Conservation (phyloP, 2,888 invertebrate species). For the Smittia aterrima region DNA sequence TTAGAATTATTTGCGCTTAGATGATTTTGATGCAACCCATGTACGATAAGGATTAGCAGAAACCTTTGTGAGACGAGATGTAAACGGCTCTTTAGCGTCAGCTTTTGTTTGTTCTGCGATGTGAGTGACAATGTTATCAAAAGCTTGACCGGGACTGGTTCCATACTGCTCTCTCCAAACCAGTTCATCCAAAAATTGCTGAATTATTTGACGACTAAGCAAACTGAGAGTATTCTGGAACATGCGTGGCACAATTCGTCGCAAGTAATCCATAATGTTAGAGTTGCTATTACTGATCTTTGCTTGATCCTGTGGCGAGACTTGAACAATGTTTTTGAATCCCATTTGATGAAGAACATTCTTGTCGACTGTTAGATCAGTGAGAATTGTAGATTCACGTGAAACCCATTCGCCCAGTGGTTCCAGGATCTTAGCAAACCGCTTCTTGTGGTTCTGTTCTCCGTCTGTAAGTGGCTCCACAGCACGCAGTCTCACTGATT, state of each 20-base stretch:
- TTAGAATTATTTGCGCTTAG: slow-evolving; percentile 9
- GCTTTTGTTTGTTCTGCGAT: slow-evolving; percentile 74
- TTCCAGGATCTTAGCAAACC: slow-evolving; percentile 79
- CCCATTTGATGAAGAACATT: slow-evolving; percentile 75
- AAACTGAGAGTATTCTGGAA: slow-evolving; percentile 84
- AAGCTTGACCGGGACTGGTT: slow-evolving; percentile 71
- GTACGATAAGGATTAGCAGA: slow-evolving; percentile 32
- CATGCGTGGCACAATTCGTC: slow-evolving; percentile 84
- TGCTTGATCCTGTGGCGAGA: slow-evolving; percentile 51
- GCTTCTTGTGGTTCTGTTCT: slow-evolving; percentile 74
- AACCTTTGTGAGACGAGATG: slow-evolving; percentile 65
- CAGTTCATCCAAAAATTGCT: slow-evolving; percentile 85
- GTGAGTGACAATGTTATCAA: slow-evolving; percentile 76
- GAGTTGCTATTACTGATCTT: slow-evolving; percentile 63
- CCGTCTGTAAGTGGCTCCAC: slow-evolving; percentile 78
- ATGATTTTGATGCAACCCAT: slow-evolving; percentile 25
- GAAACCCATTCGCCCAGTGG: slow-evolving; percentile 77
- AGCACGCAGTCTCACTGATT: slow-evolving; percentile 73
- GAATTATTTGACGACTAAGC: slow-evolving; percentile 80
- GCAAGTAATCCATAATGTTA: slow-evolving; percentile 82
- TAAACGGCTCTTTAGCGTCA: slow-evolving; percentile 63
- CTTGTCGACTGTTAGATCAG: slow-evolving; percentile 82
- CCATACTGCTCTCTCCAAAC: slow-evolving; percentile 88
- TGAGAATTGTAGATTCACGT: slow-evolving; percentile 71
- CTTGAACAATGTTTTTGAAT: slow-evolving; percentile 73